Conservation (phyloP, 2,888 invertebrate species). For the Steinernema carpocapsae region DNA sequence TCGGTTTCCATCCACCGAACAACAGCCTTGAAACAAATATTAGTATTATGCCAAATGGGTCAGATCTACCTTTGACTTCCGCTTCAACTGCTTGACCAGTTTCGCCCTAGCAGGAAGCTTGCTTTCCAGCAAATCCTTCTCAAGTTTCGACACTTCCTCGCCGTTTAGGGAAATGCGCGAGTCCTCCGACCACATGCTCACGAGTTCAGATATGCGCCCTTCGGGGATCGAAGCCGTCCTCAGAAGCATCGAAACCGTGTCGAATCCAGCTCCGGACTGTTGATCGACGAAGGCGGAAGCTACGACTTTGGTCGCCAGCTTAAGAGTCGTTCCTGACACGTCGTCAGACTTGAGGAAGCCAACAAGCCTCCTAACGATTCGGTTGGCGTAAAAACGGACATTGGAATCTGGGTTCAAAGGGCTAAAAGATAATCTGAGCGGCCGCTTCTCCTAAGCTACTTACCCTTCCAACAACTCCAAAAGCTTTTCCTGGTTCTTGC, state of each 20-base stretch:
- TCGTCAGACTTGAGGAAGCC: not conserved
- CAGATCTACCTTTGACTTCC: constrained; percentile 31
- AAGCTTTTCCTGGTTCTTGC: not conserved
- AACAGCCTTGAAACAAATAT: not conserved
- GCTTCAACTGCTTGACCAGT: constrained; percentile 35
- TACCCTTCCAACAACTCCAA: constrained; percentile 22
- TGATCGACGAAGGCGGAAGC: constrained; percentile 9
- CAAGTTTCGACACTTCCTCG: constrained; percentile 30
- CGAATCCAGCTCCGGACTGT: constrained; percentile 22
- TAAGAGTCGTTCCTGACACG: constrained; percentile 6
- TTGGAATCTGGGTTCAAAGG: constrained; percentile 16
- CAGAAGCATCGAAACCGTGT: constrained; percentile 11
- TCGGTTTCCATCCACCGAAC: constrained; percentile 34
- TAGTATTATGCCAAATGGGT: too few species aligned
- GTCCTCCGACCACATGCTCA: constrained; percentile 12
- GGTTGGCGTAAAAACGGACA: not conserved
- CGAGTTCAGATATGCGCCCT: constrained; percentile 16
- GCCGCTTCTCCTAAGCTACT: not conserved
- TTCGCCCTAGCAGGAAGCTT: constrained; percentile 21
- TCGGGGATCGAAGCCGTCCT: constrained; percentile 12
- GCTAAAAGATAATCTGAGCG: not conserved
- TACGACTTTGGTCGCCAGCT: constrained; percentile 10
- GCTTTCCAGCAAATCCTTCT: not conserved
- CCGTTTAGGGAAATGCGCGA: constrained; percentile 12
- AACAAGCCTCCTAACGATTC: not conserved